phyloP scores from a whole-genome alignment of 2,113 vertebrate genomes.

The Triplophysa rosa region DNA sequence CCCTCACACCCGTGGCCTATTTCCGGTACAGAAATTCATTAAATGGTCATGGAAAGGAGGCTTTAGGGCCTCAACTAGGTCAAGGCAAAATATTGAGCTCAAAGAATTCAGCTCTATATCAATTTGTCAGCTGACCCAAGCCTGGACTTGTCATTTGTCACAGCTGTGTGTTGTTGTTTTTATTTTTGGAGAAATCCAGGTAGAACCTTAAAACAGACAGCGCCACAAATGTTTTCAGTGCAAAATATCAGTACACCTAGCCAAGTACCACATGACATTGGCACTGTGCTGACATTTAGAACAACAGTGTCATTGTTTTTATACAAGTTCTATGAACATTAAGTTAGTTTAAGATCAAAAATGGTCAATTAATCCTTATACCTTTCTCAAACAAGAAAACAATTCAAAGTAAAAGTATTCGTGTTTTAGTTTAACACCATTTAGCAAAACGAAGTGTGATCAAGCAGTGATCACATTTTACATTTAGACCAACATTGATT shows the following conservation, averaged over 20 bases:
- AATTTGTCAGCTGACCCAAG: constrained; percentile 3
- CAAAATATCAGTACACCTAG: too few species aligned
- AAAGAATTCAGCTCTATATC: constrained; percentile 15
- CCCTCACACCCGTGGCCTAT: constrained; percentile 67
- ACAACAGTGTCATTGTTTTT: too few species aligned
- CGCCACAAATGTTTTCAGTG: neutral
- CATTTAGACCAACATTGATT: neutral
- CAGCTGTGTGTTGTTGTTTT: neutral
- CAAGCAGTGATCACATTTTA: neutral
- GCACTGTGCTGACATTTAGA: too few species aligned
- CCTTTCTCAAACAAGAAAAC: too few species aligned
- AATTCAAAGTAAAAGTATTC: too few species aligned
- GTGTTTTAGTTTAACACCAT: too few species aligned
- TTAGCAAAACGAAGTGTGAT: neutral
- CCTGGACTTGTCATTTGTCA: neutral
- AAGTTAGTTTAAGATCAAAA: too few species aligned
- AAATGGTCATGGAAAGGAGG: constrained; percentile 32
- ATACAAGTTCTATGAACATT: too few species aligned
- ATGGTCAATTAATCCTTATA: too few species aligned
- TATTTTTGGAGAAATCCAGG: too few species aligned
- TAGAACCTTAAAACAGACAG: neutral
- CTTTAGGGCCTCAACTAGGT: constrained; percentile 46
- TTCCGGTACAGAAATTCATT: constrained; percentile 50
- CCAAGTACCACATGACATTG: too few species aligned
- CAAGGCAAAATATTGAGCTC: constrained; percentile 33